phyloP scores from a whole-genome alignment of 1,140 invertebrate species.

The Thaumatotibia leucotreta region DNA sequence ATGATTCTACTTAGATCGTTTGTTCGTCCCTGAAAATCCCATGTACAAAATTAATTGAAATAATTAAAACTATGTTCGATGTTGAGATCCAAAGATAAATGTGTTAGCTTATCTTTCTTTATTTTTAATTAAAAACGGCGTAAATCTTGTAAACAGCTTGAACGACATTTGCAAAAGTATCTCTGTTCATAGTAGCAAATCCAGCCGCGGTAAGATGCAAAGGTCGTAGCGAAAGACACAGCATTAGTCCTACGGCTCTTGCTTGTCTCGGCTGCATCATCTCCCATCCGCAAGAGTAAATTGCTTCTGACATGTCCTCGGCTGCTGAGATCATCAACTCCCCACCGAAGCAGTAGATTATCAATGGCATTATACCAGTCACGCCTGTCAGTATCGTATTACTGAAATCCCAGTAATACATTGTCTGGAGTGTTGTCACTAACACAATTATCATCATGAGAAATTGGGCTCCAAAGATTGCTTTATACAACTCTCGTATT shows the following conservation, averaged over 20 bases:
- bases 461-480: conserved; percentile 34
- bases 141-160: conserved; percentile 42
- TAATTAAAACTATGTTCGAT: too few species aligned
- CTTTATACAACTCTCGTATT: conserved; percentile 27
- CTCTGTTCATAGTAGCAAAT: conserved; percentile 33
- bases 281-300: conserved; percentile 33
- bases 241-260: conserved; percentile 19
- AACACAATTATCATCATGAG: conserved; percentile 36
- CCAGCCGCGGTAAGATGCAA: conserved; percentile 32
- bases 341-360: conserved; percentile 39
- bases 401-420: conserved; percentile 31
- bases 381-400: conserved; percentile 36
- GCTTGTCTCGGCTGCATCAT: conserved; percentile 30
- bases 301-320: conserved; percentile 21
- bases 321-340: conserved; percentile 30
- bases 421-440: conserved; percentile 37
- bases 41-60: too few species aligned
- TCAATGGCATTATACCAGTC: conserved; percentile 33
- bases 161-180: conserved; percentile 32
- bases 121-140: conserved; percentile 36
- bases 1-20: too few species aligned
- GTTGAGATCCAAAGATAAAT: too few species aligned
- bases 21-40: too few species aligned
- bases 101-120: neutral
- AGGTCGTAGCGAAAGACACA: conserved; percentile 27